These are phyloP conservation scores for Pristionchus exspectatus DNA, from an alignment of 2,888 invertebrate genomes.

Conservation along the genomic window DNA sequence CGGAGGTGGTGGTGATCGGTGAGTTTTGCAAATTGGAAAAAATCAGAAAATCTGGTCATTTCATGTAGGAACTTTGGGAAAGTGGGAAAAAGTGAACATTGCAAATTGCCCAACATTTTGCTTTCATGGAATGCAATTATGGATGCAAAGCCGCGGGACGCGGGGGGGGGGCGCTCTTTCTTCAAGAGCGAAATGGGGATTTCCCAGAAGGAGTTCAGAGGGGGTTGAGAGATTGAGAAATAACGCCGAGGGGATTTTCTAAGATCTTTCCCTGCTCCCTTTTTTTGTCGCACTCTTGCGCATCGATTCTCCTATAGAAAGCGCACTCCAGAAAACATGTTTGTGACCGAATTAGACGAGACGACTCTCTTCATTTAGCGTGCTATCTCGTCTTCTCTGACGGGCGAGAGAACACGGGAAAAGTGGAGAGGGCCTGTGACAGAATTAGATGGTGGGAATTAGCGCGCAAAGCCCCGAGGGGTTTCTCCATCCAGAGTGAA, in stretches of 20 bases:
- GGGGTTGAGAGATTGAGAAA: neutral
- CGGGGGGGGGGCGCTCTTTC: neutral
- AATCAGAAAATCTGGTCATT: neutral
- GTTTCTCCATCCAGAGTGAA: neutral
- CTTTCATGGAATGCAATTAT: neutral
- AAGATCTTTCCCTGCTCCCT: neutral
- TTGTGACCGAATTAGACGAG: conserved; percentile 32
- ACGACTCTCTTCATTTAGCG: neutral
- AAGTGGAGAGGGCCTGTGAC: neutral
- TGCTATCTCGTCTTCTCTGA: neutral
- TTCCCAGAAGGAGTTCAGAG: neutral
- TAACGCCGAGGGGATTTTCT: neutral
- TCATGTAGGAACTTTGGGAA: neutral
- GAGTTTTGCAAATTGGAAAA: neutral
- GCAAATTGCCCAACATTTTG: neutral
- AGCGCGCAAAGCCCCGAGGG: neutral
- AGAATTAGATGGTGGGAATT: neutral
- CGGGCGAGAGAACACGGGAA: neutral
- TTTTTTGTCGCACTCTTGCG: neutral
- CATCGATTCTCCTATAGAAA: conserved; percentile 19
- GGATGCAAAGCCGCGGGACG: neutral
- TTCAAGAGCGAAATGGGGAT: neutral
- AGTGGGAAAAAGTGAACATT: neutral
- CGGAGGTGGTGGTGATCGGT: conserved; percentile 55
- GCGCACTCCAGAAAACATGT: conserved; percentile 26